These are phyloP conservation scores for Mythimna loreyi DNA, from an alignment of 2,888 invertebrate species.

Conservation along the genomic window DNA sequence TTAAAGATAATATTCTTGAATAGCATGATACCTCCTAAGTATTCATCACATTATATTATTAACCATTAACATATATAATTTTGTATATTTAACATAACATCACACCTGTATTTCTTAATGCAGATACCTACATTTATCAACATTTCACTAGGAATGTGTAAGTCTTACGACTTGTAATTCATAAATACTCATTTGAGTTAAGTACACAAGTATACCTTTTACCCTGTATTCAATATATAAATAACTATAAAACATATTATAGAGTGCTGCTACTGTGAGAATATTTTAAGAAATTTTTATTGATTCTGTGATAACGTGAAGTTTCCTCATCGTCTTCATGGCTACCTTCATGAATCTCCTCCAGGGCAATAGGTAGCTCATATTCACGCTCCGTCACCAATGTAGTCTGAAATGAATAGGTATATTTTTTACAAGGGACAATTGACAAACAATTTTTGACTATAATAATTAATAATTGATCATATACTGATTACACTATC, in stretches of 20 bases:
- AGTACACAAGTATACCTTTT: constrained; percentile 47
- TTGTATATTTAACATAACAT: constrained; percentile 7
- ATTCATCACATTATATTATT: constrained; percentile 11
- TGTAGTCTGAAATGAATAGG: constrained; percentile 74
- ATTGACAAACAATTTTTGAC: no score
- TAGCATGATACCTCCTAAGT: constrained; percentile 10
- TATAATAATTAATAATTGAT: no score
- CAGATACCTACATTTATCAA: background rate
- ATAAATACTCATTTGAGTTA: constrained; percentile 23
- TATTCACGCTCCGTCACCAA: constrained; percentile 72
- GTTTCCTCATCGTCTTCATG: constrained; percentile 85
- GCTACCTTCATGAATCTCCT: constrained; percentile 85
- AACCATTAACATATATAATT: constrained; percentile 1
- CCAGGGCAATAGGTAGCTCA: constrained; percentile 81
- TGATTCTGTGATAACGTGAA: constrained; percentile 72
- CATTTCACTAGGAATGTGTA: background rate
- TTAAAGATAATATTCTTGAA: constrained; percentile 23
- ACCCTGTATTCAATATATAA: constrained; percentile 47
- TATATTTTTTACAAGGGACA: background rate
- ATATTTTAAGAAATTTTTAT: constrained; percentile 79
- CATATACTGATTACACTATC: no score
- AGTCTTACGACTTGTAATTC: background rate
- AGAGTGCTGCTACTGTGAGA: constrained; percentile 84
- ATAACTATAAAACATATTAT: constrained; percentile 54
- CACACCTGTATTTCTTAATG: background rate